Percentiles rank a stretch among this genome's conserved stretches.
These are phyloP conservation scores for Trematocara stigmaticum DNA, from an alignment of 2,113 vertebrate species.

Conservation along the genomic window DNA sequence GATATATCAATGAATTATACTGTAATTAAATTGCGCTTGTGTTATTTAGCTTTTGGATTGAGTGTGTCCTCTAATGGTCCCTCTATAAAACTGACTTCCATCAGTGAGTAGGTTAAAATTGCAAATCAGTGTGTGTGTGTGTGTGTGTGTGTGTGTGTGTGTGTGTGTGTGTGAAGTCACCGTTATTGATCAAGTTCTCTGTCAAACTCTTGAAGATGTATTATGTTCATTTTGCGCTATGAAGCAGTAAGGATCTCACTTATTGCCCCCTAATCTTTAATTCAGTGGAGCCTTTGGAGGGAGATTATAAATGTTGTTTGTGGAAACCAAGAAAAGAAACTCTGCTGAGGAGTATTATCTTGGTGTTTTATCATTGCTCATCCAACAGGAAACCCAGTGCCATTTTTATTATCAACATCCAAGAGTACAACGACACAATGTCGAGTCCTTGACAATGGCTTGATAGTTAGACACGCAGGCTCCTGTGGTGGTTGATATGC, in stretches of 20 bases:
- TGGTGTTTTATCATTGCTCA: neutral
- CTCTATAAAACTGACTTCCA: neutral
- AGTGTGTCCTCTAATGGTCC: neutral
- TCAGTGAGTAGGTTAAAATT: conserved; percentile 4
- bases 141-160: neutral
- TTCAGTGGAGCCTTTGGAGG: neutral
- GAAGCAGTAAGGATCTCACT: neutral
- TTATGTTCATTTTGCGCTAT: conserved; percentile 3
- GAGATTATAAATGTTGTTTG: conserved; percentile 10
- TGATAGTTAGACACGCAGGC: neutral
- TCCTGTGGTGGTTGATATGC: neutral
- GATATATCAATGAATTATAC: neutral
- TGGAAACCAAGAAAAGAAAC: neutral
- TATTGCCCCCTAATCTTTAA: conserved; percentile 22
- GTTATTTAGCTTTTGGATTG: neutral
- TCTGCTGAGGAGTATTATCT: neutral
- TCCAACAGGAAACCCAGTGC: neutral
- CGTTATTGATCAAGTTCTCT: conserved; percentile 24
- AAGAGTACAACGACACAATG: neutral
- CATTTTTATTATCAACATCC: neutral
- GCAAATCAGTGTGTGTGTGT: neutral
- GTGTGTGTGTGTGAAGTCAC: neutral
- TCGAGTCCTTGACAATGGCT: neutral
- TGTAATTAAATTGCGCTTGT: neutral
- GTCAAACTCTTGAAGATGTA: conserved; percentile 19